Evolutionary conservation across 2,113 vertebrate species (phyloP), one percentile per base, ranked within the genome.

Genomic region (Actinemys pallida): DNA sequence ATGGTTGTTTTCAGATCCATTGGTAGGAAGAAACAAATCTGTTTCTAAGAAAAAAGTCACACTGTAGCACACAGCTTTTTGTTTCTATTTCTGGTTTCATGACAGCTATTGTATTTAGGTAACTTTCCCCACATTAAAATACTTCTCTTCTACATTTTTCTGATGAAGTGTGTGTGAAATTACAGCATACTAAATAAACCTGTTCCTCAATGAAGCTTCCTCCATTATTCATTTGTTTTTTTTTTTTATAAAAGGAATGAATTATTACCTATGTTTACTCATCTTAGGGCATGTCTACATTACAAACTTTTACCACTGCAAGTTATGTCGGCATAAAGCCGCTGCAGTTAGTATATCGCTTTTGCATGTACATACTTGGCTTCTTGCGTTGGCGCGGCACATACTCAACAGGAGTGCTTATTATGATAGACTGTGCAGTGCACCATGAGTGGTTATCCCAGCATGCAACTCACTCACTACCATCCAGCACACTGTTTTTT

Each of bases 161-260:
- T 84, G 90, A 92, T 42, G 82, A 93, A 50, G 20, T 83, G 47
- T 35, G 53, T 93, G 49, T 89, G 92, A 94, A 90, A 92, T 90
- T 93, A 90, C 42, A 83, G 31, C 39, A 83, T 31, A 75, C 86
- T 86, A 94, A 94, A 86, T 91, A 93, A 94, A 75, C 20, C 20
- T 27, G 93, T 92, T 93, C 54, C 31, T 72, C 11, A 84, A 22
- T 80, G 25, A 54, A 85, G 45, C 8, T 92, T 93, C 62, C 42
- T 84, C 83, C 81, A 35, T 93, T 94, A 92, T 81, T 50, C 50
- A 50, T 50, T 90, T 3, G 93, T 87, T 90, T 92, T 65, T 57
- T 94, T 94, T 90, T 83, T 45, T 92, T 22, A 84, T 76, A 90
- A 92, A 89, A 92, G 76, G 4, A 83, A 54, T 93, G 72, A 90